Evolutionary conservation across 2,797 vertebrate species (phyloP), one percentile per base, ranked within the genome.

Genomic region (Mastacembelus armatus): DNA sequence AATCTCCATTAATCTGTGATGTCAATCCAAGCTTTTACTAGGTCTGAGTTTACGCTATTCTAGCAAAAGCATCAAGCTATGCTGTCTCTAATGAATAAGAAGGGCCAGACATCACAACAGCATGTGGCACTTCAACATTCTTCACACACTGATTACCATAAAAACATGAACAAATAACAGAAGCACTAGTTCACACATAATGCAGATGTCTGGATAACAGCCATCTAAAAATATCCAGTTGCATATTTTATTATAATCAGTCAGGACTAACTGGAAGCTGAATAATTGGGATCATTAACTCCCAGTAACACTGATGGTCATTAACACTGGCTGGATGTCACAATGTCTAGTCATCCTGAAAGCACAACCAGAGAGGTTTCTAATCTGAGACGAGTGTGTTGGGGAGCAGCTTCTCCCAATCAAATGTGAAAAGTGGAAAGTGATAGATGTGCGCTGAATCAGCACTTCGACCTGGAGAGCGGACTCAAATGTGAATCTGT

Each of bases 1-100:
- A 91, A 93, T 94, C 91, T 91, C 88, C 82, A 92, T 91, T 92
- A 92, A 93, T 93, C 90, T 93, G 81, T 68, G 85, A 91, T 86
- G 86, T 89, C 92, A 92, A 89, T 92, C 88, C 85, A 78, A 83
- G 88, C 68, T 90, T 90, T 84, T 83, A 78, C 84, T 78, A 72
- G 60, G 83, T 77, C 60, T 71, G 78, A 82, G 80, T 85, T 74
- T 85, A 81, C 68, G 5, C 57, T 60, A 58, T 57, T 80, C 71
- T 65, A 59, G 65, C 26, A 22, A 65, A 54, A 56, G 38, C 68
- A 57, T 15, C 2, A 18, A 39, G 65, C 45, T 64, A 15, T 15
- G 16, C 42, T 26, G n/a, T 50, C 35, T 61, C 59, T 36, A 66
- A 39, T 39, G 39, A 65, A 35, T 1, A 27, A 30, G 7, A 61